phyloP scores from a whole-genome alignment of 2,888 invertebrate genomes.

The Drosophila buzzatii region DNA sequence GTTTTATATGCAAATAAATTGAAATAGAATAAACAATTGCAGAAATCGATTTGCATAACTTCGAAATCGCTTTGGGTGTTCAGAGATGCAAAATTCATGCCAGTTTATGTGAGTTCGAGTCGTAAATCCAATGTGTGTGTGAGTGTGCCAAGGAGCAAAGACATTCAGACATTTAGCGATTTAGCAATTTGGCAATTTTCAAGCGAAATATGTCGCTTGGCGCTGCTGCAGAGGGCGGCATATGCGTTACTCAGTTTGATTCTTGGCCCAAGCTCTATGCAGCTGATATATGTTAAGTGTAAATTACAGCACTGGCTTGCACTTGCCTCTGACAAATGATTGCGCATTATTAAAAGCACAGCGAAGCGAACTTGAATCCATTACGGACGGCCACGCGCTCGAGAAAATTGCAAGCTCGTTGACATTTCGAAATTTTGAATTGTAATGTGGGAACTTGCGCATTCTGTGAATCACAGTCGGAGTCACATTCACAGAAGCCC shows the following conservation, averaged over 20 bases:
- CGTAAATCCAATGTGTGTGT: conserved; percentile 25
- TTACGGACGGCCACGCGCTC: conserved; percentile 1
- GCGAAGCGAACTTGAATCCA: conserved; percentile 24
- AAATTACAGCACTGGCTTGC: conserved; percentile 52
- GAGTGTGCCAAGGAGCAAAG: conserved; percentile 39
- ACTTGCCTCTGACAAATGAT: conserved; percentile 53
- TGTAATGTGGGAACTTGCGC: conserved; percentile 30
- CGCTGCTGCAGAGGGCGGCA: conserved; percentile 21
- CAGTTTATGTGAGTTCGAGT: conserved; percentile 12
- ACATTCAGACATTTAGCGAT: conserved; percentile 47
- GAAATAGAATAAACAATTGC: conserved; percentile 48
- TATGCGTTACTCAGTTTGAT: conserved; percentile 35
- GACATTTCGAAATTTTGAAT: conserved; percentile 69
- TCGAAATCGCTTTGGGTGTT: conserved; percentile 34
- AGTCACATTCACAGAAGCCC: neutral
- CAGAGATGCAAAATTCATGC: conserved; percentile 28
- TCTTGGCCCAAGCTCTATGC: conserved; percentile 27
- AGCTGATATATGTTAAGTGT: conserved; percentile 55
- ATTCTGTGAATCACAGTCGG: conserved; percentile 2
- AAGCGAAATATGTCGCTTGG: conserved; percentile 67
- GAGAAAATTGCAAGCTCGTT: conserved; percentile 24
- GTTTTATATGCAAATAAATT: conserved; percentile 68
- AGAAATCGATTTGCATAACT: conserved; percentile 58
- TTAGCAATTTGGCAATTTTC: conserved; percentile 68
- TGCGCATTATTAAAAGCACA: conserved; percentile 54